These are phyloP conservation scores for Osmerus mordax DNA, from an alignment of 2,113 vertebrate genomes.

Conservation along the genomic window DNA sequence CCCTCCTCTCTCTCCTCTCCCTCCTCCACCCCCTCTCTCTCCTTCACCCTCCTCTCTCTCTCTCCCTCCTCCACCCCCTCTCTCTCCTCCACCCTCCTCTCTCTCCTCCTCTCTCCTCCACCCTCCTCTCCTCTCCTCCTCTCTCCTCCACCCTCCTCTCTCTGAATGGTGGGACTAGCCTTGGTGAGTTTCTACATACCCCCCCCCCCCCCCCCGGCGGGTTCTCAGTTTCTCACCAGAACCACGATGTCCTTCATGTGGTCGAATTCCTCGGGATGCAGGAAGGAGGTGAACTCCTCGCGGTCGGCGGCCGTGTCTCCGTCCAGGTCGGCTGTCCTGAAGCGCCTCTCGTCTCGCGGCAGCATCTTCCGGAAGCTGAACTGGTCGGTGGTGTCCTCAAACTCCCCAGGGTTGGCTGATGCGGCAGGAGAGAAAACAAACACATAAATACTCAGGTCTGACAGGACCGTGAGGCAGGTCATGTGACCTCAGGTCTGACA, in stretches of 20 bases:
- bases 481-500: background rate
- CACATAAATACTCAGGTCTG: background rate
- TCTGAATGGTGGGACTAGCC: too few relatives aligned
- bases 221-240: conserved; percentile 74
- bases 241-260: conserved; percentile 96
- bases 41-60: too few relatives aligned
- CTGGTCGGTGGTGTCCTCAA: conserved; percentile 86
- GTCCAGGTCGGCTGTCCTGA: conserved; percentile 83
- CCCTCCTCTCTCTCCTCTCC: too few relatives aligned
- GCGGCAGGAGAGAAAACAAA: background rate
- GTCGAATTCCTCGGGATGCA: conserved; percentile 96
- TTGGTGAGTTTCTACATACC: too few relatives aligned
- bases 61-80: too few relatives aligned
- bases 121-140: too few relatives aligned
- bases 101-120: too few relatives aligned
- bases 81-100: too few relatives aligned
- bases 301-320: conserved; percentile 80
- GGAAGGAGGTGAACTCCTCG: conserved; percentile 94
- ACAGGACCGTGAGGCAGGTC: background rate
- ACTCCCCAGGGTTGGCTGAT: conserved; percentile 88
- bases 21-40: too few relatives aligned
- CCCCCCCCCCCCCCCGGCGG: too few relatives aligned
- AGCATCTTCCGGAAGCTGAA: conserved; percentile 98
- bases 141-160: too few relatives aligned
- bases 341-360: conserved; percentile 91